A percentile compares a stretch with the other conserved stretches of the same genome.
These are phyloP conservation scores for Ploceus nigricollis DNA, from an alignment of 2,113 vertebrate species.

Conservation along the genomic window DNA sequence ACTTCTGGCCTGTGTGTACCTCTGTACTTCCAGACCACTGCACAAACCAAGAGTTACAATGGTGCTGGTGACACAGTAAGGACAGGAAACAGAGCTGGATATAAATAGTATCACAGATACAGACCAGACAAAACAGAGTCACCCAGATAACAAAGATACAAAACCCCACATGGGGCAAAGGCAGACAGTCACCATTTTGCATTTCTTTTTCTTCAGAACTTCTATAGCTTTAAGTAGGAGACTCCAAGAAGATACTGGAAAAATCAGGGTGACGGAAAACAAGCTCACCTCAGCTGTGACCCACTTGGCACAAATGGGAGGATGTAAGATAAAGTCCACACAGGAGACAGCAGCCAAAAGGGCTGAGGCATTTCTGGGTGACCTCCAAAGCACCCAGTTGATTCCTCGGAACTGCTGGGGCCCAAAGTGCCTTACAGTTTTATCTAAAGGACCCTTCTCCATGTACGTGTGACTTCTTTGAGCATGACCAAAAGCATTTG, in stretches of 20 bases:
- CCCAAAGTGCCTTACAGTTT: neutral
- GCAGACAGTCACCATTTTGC: neutral
- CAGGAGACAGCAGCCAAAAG: neutral
- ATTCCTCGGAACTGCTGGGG: neutral
- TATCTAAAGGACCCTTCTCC: neutral
- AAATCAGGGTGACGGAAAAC: neutral
- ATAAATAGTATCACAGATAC: neutral
- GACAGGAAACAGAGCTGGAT: neutral
- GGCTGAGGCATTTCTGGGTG: neutral
- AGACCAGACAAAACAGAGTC: neutral
- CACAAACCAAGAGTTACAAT: neutral
- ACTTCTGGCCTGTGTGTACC: neutral
- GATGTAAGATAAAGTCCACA: neutral
- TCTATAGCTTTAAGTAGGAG: neutral
- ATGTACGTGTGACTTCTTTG: neutral
- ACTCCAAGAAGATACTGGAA: neutral
- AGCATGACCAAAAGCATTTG: neutral
- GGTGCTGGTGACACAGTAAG: neutral
- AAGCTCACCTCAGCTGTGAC: neutral
- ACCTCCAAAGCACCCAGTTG: neutral
- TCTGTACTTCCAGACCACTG: neutral
- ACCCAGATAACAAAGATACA: neutral
- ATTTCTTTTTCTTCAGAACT: neutral
- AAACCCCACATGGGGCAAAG: neutral
- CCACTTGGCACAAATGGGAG: neutral